A percentile compares a stretch with the other conserved stretches of the same genome.
These are phyloP conservation scores for Eolophus roseicapilla DNA, from an alignment of 2,113 vertebrate species.

Conservation along the genomic window DNA sequence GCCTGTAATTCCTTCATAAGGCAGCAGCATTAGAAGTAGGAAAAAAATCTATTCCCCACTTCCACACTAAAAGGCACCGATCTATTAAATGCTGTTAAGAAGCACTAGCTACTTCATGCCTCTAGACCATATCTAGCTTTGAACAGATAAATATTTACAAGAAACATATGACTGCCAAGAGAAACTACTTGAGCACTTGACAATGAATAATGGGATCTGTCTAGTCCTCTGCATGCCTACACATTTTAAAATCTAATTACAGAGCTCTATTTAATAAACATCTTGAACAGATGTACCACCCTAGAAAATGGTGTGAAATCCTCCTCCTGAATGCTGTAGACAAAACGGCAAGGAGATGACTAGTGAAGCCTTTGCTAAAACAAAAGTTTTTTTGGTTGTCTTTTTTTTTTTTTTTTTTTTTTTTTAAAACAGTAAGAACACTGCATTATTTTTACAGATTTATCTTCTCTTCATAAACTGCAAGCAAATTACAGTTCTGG, in stretches of 20 bases:
- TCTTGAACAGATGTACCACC: slow-evolving; percentile 32
- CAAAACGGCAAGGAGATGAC: background rate
- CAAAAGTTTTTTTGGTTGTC: background rate
- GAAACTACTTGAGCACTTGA: background rate
- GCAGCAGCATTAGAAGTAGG: background rate
- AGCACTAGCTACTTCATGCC: background rate
- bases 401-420: too few relatives aligned
- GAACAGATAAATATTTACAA: slow-evolving; percentile 11
- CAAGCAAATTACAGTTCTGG: background rate
- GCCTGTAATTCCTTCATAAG: background rate
- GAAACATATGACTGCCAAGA: background rate
- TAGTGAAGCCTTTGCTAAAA: background rate
- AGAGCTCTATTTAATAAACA: background rate
- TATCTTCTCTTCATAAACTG: background rate
- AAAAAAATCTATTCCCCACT: background rate
- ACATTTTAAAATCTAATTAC: slow-evolving; percentile 25
- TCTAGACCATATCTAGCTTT: background rate
- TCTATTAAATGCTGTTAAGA: background rate
- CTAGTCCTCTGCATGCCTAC: background rate
- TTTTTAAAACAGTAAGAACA: background rate
- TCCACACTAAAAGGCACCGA: background rate
- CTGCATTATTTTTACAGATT: background rate
- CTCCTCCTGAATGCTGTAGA: background rate
- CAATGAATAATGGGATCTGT: slow-evolving; percentile 31
- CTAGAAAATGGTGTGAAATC: slow-evolving; percentile 6